These are phyloP conservation scores for Smithornis capensis DNA, from an alignment of 2,113 vertebrate species.

Conservation along the genomic window DNA sequence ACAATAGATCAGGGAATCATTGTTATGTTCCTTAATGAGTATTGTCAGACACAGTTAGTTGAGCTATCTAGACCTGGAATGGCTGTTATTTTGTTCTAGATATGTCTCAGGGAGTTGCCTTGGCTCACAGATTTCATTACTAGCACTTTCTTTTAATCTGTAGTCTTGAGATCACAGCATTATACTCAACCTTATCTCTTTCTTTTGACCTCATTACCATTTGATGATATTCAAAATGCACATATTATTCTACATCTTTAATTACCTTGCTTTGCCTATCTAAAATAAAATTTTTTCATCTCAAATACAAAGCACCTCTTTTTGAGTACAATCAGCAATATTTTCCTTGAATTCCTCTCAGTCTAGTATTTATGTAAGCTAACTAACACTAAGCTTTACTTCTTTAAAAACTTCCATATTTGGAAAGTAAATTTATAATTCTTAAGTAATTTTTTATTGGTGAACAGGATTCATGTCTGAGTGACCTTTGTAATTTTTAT, in stretches of 20 bases:
- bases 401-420: not conserved
- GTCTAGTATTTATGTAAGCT: not conserved
- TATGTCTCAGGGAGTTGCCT: not conserved
- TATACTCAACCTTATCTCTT: slow-evolving; percentile 1
- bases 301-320: slow-evolving; percentile 30
- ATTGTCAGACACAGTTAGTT: not conserved
- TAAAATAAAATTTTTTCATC: slow-evolving; percentile 51
- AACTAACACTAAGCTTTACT: not conserved
- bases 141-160: not conserved
- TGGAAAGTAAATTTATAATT: not conserved
- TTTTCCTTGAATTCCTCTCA: not conserved
- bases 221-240: slow-evolving; percentile 22
- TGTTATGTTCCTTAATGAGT: not conserved
- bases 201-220: slow-evolving; percentile 27
- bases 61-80: not conserved
- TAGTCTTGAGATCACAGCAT: not conserved
- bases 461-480: not conserved
- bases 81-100: not conserved
- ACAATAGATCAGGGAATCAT: not conserved
- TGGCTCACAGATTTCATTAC: not conserved
- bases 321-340: not conserved
- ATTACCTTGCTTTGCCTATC: not conserved
- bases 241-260: slow-evolving; percentile 17
- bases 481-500: not conserved
- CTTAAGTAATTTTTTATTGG: not conserved